A percentile compares a stretch with the other conserved stretches of the same genome.
Evolutionary conservation across 53 echinoderm and acorn worm species (phyloP).

Genomic region (Echinometra lucunter): DNA sequence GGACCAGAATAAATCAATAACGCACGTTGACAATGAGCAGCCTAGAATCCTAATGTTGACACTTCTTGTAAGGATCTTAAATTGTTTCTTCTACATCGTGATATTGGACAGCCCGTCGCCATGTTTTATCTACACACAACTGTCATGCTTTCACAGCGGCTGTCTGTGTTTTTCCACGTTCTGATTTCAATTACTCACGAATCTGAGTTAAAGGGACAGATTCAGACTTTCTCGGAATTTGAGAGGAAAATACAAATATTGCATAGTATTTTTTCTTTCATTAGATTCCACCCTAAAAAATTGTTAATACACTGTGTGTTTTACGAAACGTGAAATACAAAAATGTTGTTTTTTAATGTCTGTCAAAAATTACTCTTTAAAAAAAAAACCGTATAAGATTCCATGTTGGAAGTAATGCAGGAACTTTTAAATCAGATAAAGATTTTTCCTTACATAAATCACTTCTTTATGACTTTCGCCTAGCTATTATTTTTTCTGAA

Average conservation of each 20-base stretch:
- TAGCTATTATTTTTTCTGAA: too few species aligned
- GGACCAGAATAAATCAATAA: slow-evolving; percentile 19
- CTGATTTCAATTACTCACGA: background rate
- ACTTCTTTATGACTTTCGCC: too few species aligned
- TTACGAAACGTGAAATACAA: too few species aligned
- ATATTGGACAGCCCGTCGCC: slow-evolving; percentile 27
- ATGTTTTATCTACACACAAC: background rate
- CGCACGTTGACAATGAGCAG: background rate
- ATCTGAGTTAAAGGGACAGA: background rate
- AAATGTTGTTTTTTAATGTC: too few species aligned
- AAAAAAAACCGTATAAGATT: too few species aligned
- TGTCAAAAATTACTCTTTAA: too few species aligned
- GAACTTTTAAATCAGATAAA: too few species aligned
- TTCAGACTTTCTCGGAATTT: background rate
- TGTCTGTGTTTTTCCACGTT: slow-evolving; percentile 35
- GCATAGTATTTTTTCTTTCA: too few species aligned
- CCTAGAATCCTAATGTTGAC: background rate
- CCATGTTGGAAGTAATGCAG: too few species aligned
- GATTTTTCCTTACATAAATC: too few species aligned
- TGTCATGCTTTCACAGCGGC: background rate
- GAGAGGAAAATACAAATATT: background rate
- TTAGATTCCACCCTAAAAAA: too few species aligned
- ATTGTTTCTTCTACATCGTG: slow-evolving; percentile 22
- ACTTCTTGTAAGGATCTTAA: slow-evolving; percentile 23
- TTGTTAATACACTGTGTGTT: too few species aligned